Evolutionary conservation across 1,140 invertebrate genomes (phyloP).

Genomic region (Cydia strobilella): DNA sequence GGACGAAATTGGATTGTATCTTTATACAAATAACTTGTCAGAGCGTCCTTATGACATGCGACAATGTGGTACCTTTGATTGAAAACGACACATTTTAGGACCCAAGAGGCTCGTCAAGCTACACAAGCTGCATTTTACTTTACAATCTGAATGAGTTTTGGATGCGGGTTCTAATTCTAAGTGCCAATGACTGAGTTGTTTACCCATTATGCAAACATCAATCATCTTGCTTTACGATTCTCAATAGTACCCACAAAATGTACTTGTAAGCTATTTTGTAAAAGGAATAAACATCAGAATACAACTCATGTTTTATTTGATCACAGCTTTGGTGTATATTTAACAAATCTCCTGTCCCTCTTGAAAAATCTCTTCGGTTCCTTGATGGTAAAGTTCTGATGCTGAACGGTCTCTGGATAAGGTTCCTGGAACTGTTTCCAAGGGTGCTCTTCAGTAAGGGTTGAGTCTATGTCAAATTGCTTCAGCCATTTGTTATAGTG

Average conservation of each 20-base stretch:
- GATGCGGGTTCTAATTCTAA: not conserved
- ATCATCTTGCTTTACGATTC: not conserved
- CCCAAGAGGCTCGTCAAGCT: not conserved
- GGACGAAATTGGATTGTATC: too few species aligned
- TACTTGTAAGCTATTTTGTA: constrained; percentile 26
- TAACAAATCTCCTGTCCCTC: constrained; percentile 59
- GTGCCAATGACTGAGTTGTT: not conserved
- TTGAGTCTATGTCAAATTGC: constrained; percentile 76
- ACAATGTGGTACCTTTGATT: too few species aligned
- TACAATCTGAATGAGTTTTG: not conserved
- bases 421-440: constrained; percentile 81
- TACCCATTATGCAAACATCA: not conserved
- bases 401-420: constrained; percentile 63
- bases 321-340: constrained; percentile 47
- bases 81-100: too few species aligned
- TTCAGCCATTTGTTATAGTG: constrained; percentile 78
- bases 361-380: constrained; percentile 71
- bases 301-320: constrained; percentile 45
- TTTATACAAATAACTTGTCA: too few species aligned
- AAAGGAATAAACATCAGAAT: constrained; percentile 22
- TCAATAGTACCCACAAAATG: not conserved
- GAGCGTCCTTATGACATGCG: too few species aligned
- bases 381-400: constrained; percentile 52
- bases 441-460: constrained; percentile 80
- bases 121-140: not conserved